phyloP scores from a whole-genome alignment of 1,140 invertebrate genomes.

The Monomorium pharaonis region DNA sequence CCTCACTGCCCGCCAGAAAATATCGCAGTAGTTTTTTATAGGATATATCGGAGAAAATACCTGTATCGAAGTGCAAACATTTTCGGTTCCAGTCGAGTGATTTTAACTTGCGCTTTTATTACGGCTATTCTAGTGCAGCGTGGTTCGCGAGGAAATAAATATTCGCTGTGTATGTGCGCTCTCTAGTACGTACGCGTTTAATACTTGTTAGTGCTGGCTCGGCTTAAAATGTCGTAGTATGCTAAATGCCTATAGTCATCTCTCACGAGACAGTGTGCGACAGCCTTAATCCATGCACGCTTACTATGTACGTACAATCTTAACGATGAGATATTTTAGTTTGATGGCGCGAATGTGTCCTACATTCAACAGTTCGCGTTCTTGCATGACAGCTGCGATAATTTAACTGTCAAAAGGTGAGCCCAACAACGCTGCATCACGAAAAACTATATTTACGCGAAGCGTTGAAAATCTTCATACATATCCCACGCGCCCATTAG shows the following conservation, averaged over 20 bases:
- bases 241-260: slow-evolving; percentile 5
- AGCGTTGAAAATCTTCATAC: background rate
- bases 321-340: slow-evolving; percentile 43
- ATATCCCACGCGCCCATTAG: background rate
- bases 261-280: slow-evolving; percentile 15
- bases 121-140: background rate
- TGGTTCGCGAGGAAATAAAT: slow-evolving; percentile 18
- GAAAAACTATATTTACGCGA: background rate
- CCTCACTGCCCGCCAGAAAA: background rate
- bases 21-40: slow-evolving; percentile 29
- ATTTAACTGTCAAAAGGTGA: slow-evolving; percentile 29
- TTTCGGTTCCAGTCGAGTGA: background rate
- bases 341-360: slow-evolving; percentile 34
- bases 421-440: background rate
- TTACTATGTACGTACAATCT: slow-evolving; percentile 30
- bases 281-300: slow-evolving; percentile 29
- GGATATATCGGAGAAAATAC: slow-evolving; percentile 8
- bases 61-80: background rate
- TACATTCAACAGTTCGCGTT: slow-evolving; percentile 34
- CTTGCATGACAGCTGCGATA: slow-evolving; percentile 1
- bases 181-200: background rate
- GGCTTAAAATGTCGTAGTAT: slow-evolving; percentile 30
- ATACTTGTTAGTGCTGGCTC: slow-evolving; percentile 14
- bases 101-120: slow-evolving; percentile 25
- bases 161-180: background rate